Base-by-base conservation (phyloP, 1,140 invertebrate genomes). In the Papilio polyxenes region DNA sequence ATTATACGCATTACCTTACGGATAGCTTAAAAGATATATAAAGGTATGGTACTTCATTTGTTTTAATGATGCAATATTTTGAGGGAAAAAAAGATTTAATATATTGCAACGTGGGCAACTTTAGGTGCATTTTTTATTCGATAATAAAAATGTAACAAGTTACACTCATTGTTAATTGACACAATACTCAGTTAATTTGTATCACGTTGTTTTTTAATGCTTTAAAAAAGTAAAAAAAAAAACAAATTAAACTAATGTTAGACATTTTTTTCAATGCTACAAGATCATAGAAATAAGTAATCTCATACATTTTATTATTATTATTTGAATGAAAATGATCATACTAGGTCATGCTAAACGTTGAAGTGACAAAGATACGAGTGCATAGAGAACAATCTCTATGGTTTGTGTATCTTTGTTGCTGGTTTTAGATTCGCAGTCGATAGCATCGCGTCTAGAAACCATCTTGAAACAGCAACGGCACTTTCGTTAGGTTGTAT, bases 341-440 rank as follows among this genome's bases (percentile, higher is more conserved):
- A 20, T 10, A 59, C n/a, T 65, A 31, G 23, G 4, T 31, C 23
- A 17, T 65, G 23, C 20, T 31, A 65, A 31, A 65, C 23, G 31
- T 20, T 17, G n/a, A 65, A 65, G 23, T 65, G 62, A 5, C 3
- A 65, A 4, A 65, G 17, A 44, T 17, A 10, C 44, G 59, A 40
- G 31, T 23, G 31, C 31, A 62, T 44, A n/a, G 69, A 84, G 75
- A 81, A 69, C 48, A 49, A 79, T 31, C 75, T 77, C 75, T 82
- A 79, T 51, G 84, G 84, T 84, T 86, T 85, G 85, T 87, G 87
- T 84, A 85, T 84, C 85, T 88, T 87, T 86, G 86, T 86, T 82
- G 83, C 40, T 76, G 83, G 86, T 84, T 84, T 84, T 87, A 86
- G 85, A 87, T 86, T 83, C 85, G 48, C 81, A 31, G 81, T 79